Percentiles rank a stretch among this genome's conserved stretches.
Evolutionary conservation across 2,888 invertebrate species (phyloP).

Genomic region (Graphium colonna): DNA sequence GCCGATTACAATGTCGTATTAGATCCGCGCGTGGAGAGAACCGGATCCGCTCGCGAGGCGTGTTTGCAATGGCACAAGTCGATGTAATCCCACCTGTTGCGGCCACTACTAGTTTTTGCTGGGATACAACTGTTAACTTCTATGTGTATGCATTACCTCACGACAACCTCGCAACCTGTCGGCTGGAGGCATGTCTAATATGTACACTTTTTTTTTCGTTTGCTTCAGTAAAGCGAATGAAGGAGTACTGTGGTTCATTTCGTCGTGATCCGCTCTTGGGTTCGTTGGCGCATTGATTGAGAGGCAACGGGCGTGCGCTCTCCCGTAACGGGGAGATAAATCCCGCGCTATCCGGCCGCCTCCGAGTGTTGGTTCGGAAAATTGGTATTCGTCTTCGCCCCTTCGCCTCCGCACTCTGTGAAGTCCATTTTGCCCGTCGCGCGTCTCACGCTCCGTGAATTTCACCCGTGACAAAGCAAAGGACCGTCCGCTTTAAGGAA

Average conservation of each 20-base stretch:
- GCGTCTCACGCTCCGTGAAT: background rate
- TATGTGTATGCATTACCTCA: conserved; percentile 38
- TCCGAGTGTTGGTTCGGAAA: conserved; percentile 59
- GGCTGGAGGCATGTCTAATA: conserved; percentile 29
- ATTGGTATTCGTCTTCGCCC: conserved; percentile 49
- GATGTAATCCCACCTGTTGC: conserved; percentile 60
- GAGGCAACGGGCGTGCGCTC: conserved; percentile 49
- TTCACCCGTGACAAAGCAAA: background rate
- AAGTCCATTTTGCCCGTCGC: conserved; percentile 2
- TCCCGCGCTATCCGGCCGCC: conserved; percentile 53
- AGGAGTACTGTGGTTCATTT: conserved; percentile 14
- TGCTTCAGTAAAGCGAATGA: no score
- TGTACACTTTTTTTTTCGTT: conserved; percentile 28
- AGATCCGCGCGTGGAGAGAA: conserved; percentile 45
- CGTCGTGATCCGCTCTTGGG: conserved; percentile 30
- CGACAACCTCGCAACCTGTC: conserved; percentile 33
- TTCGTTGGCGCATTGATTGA: conserved; percentile 55
- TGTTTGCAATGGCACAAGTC: conserved; percentile 43
- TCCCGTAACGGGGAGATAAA: conserved; percentile 53
- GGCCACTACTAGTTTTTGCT: conserved; percentile 57
- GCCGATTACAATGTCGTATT: conserved; percentile 39
- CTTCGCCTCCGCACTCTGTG: conserved; percentile 5
- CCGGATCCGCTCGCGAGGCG: conserved; percentile 49
- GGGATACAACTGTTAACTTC: conserved; percentile 41
- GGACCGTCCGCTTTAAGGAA: background rate